Evolutionary conservation across 2,113 vertebrate genomes (phyloP), one percentile per base, ranked within the genome.

Genomic region (Onychostoma macrolepis): DNA sequence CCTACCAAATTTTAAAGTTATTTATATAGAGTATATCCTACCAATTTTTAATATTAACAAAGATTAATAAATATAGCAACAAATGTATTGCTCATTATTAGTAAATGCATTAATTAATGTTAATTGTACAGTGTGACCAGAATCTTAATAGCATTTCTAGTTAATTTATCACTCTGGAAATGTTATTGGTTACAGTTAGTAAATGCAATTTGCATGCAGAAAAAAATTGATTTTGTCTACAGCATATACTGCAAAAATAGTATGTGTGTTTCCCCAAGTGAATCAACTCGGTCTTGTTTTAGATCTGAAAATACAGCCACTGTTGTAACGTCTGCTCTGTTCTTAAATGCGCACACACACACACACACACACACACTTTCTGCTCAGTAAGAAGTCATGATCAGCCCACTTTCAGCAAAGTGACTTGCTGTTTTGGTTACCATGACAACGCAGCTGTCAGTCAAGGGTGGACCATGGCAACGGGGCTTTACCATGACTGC

Each of bases 371-470:
- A 80, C 28, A 80, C 21, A 41, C 4, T 41, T 63, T 12, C 58
- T 65, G 80, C n/a, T 30, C 58, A 41, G 75, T 43, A 41, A 80
- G 50, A 80, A 80, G 56, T 67, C 36, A 45, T 45, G 80, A 81
- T 65, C 7, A 81, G 38, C 24, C 26, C 33, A 45, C n/a, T 81
- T 65, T 65, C 8, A 81, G 58, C 38, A 45, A 65, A 67, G 58
- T 81, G 80, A 81, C 80, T 45, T 67, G 79, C 58, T 43, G 79
- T 81, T 65, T 65, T 81, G 13, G 19, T 81, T 67, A 45, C 38
- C 38, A 30, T 81, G 58, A 45, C 80, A 43, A 30, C 7, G n/a
- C 58, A 81, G 79, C 15, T 43, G 79, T 81, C 79, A 65, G 36
- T 81, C 79, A 81, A 10, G 38, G 13, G 15, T 45, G 79, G 61